phyloP scores from a whole-genome alignment of 37 sponge, comb jelly and placozoan species.

The Corticium candelabrum region DNA sequence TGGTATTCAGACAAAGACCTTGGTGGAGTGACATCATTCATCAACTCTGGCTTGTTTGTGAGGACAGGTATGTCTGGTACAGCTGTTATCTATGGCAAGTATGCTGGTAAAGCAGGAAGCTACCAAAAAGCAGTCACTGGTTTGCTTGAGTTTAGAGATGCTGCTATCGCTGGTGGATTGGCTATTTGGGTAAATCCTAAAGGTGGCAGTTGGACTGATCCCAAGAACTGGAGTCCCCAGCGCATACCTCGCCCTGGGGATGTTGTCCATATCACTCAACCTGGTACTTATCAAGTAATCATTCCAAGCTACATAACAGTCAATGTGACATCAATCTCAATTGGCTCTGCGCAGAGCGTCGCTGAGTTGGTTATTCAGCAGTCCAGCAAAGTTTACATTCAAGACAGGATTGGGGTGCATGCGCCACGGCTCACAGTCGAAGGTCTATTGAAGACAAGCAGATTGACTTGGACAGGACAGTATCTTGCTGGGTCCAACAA shows the following conservation, averaged over 20 bases:
- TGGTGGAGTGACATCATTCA: background rate
- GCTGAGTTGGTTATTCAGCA: background rate
- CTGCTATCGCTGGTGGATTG: background rate
- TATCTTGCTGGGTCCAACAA: background rate
- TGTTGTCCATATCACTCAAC: slow-evolving; percentile 1
- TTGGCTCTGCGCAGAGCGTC: background rate
- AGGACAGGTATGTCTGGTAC: background rate
- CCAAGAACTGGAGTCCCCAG: background rate
- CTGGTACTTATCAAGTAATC: background rate
- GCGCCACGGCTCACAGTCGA: background rate
- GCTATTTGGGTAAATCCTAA: background rate
- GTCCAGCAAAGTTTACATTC: background rate
- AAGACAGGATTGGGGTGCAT: background rate
- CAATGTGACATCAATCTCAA: background rate
- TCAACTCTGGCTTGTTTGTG: background rate
- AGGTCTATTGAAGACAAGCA: background rate
- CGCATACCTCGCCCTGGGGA: background rate
- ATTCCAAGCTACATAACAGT: background rate
- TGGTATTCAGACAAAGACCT: background rate
- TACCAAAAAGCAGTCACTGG: background rate
- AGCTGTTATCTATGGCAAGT: background rate
- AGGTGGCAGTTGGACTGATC: background rate
- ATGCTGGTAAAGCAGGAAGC: background rate
- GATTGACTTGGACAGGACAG: background rate
- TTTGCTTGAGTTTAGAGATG: background rate